Percentiles rank a stretch among this genome's conserved stretches.
These are phyloP conservation scores for Gymnoscelis rufifasciata DNA, from an alignment of 2,888 invertebrate genomes.

Conservation along the genomic window DNA sequence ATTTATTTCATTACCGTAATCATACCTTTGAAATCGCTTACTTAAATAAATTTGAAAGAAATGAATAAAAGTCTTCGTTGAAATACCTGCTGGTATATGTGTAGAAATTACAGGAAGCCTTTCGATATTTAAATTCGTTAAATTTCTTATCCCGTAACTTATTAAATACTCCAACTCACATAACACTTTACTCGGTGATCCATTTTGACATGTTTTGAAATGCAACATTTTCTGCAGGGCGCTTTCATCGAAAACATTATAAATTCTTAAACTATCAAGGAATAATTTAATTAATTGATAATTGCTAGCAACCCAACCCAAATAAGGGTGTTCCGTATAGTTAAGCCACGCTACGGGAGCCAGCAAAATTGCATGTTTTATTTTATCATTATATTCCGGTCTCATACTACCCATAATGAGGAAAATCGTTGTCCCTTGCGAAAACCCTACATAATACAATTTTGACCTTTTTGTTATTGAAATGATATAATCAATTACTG, in stretches of 20 bases:
- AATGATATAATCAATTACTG: constrained; percentile 58
- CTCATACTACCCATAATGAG: constrained; percentile 57
- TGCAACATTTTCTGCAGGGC: constrained; percentile 42
- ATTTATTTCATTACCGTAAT: constrained; percentile 49
- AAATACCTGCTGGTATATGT: constrained; percentile 60
- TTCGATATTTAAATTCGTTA: constrained; percentile 45
- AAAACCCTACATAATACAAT: constrained; percentile 63
- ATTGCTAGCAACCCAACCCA: constrained; percentile 44
- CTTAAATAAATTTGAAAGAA: constrained; percentile 55
- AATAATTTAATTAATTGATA: constrained; percentile 36
- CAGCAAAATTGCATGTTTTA: constrained; percentile 55
- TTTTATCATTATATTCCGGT: constrained; percentile 60
- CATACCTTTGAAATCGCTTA: constrained; percentile 56
- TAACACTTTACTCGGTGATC: constrained; percentile 40
- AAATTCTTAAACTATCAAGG: constrained; percentile 43
- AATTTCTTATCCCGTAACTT: constrained; percentile 50
- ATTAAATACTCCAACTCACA: constrained; percentile 54
- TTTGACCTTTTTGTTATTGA: constrained; percentile 38
- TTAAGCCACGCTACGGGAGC: constrained; percentile 62
- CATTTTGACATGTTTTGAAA: constrained; percentile 45
- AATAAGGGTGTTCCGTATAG: constrained; percentile 47
- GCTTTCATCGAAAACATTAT: constrained; percentile 52
- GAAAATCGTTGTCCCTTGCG: constrained; percentile 65
- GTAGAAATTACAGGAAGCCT: constrained; percentile 55
- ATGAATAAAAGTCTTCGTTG: constrained; percentile 56